phyloP scores from a whole-genome alignment of 2,797 vertebrate species.

The Nasua narica region DNA sequence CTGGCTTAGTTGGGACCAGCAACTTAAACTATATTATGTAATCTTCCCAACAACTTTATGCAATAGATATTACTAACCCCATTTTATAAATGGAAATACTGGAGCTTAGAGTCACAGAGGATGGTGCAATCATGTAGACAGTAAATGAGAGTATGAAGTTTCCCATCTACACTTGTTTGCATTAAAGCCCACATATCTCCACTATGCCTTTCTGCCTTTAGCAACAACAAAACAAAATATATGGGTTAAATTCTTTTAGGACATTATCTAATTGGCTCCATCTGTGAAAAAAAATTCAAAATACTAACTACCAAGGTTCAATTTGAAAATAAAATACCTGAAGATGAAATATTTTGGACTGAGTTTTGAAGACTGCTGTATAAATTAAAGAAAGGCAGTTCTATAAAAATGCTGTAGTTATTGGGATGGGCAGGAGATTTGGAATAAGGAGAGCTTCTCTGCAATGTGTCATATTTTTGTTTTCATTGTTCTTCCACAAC shows the following conservation, averaged over 20 bases:
- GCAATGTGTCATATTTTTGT: background rate
- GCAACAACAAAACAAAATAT: background rate
- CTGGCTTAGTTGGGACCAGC: background rate
- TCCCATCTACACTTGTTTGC: background rate
- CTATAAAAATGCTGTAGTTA: background rate
- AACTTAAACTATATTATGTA: background rate
- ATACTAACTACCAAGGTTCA: background rate
- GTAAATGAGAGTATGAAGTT: background rate
- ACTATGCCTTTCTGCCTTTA: background rate
- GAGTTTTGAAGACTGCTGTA: background rate
- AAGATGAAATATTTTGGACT: background rate
- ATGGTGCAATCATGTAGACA: background rate
- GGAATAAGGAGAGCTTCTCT: background rate
- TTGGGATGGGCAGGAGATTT: background rate
- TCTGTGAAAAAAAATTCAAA: slow-evolving; percentile 11
- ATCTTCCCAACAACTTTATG: background rate
- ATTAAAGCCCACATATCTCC: background rate
- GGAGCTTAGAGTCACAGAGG: background rate
- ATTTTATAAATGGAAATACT: background rate
- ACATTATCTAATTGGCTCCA: slow-evolving; percentile 1
- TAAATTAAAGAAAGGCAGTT: background rate
- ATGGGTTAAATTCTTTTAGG: slow-evolving; percentile 9
- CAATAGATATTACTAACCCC: background rate
- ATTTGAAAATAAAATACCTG: background rate
- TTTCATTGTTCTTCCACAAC: background rate